Evolutionary conservation across 2,888 invertebrate species (phyloP), one percentile per base, ranked within the genome.

Genomic region (Campopleginae sp.): DNA sequence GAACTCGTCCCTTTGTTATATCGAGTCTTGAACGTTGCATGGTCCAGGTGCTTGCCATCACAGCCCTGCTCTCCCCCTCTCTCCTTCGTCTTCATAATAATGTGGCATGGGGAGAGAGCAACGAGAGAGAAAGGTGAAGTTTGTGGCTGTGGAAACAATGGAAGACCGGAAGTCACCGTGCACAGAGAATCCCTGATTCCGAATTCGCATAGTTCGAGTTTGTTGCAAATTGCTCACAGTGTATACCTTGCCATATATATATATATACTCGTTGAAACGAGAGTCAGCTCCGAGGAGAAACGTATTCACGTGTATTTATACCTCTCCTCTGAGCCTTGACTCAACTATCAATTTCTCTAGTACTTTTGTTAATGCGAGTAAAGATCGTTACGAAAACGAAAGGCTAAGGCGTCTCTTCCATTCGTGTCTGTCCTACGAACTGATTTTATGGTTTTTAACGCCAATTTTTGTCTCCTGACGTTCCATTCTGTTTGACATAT

Each of bases 1-100:
- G 86, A 89, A 88, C 88, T 84, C 51, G 88, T 82, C 88, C 88
- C 88, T 88, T 89, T 90, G 88, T 88, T 66, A 80, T 48, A 80
- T 48, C 63, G 38, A 65, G n/a, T 17, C 61, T 70, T 75, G 65
- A 75, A 82, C 58, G 33, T 75, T 68, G 70, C 63, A 51, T 38
- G 68, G 71, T 75, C 76, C 61, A 78, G 66, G 78, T 79, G 80
- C 51, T 72, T 31, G 70, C 70, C 77, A 58, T 68, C 66, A 63
- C 70, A 46, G 44, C 51, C 63, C 66, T 72, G n/a, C 71, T 65
- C 44, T 42, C 23, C 7, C 8, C 4, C 51, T 54, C 54, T 23
- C 19, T 54, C 51, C 19, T 1, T 19, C 54, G 0, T 7, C 68
- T 79, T 79, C 65, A 72, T 71, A 74, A 72, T 65, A 72, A 80